A percentile compares a stretch with the other conserved stretches of the same genome.
Evolutionary conservation across 2,113 vertebrate species (phyloP).

Genomic region (Passer montanus): DNA sequence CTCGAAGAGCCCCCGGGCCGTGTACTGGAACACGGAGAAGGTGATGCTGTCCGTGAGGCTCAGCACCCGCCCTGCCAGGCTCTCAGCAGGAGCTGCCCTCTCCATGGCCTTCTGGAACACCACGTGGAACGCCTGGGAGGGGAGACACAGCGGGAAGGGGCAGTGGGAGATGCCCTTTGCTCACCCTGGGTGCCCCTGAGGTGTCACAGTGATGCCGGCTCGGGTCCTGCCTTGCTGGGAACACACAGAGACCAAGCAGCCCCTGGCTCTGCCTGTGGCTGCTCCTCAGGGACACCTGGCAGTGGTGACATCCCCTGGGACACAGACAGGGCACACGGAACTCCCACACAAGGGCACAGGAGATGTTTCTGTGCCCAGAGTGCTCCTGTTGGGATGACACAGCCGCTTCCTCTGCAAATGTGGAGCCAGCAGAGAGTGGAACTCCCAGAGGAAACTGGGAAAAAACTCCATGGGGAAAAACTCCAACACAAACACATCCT

Average conservation of each 20-base stretch:
- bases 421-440: neutral
- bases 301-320: neutral
- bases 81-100: slow-evolving; percentile 79
- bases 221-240: neutral
- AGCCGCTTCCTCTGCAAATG: neutral
- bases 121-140: slow-evolving; percentile 84
- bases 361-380: neutral
- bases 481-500: neutral
- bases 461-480: too few species aligned
- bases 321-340: neutral
- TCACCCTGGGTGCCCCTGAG: neutral
- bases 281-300: neutral
- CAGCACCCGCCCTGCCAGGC: slow-evolving; percentile 77
- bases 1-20: slow-evolving; percentile 90
- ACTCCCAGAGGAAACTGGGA: neutral
- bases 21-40: slow-evolving; percentile 89
- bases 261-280: neutral
- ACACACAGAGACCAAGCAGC: neutral
- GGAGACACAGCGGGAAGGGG: fast-evolving
- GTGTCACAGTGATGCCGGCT: neutral
- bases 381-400: neutral
- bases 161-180: neutral
- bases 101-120: slow-evolving; percentile 91
- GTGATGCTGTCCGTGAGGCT: slow-evolving; percentile 93
- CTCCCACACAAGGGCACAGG: neutral